Evolutionary conservation across 2,113 vertebrate genomes (phyloP), one percentile per base, ranked within the genome.

Genomic region (Aviceda subcristata): DNA sequence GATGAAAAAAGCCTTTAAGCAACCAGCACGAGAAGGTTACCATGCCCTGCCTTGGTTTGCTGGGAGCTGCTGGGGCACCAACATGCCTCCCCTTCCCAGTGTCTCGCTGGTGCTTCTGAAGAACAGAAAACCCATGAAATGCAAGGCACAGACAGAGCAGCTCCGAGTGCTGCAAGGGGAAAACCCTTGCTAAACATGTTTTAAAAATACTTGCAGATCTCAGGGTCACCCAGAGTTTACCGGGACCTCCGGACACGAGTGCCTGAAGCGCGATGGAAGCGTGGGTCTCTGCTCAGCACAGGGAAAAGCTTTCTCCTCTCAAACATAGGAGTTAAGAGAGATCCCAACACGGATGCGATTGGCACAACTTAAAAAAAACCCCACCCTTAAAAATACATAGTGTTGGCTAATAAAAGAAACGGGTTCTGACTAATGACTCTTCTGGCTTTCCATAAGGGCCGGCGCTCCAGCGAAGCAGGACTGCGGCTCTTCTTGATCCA

Each of bases 351-450:
- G 69, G n/a, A 36, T 59, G 71, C 88, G 92, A 88, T 83, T 83
- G 91, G 79, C 86, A 12, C 73, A 66, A 75, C 51, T 82, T 74
- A 74, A 92, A 94, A 94, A 94, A 94, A 48, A 3, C 1, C 45
- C 45, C 51, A 27, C 18, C 36, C 67, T 38, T 91, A 83, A 94
- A 96, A 95, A 88, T 53, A 79, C 21, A 66, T 7, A 30, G 7
- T 10, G 59, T 34, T 45, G 88, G 72, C 86, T 95, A 96, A 95
- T 79, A 93, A 96, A 94, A 88, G 94, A 94, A 96, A 45, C 86
- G 62, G 24, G 59, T 45, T 77, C 83, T 94, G 88, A 76, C 45
- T 76, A 82, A 75, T 6, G 68, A 62, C 67, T 68, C n/a, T 80
- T 85, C 29, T 29, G 59, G 68, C 72, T 87, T 38, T 43, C n/a